These are phyloP conservation scores for Acrobeloides nanus DNA, from an alignment of 2,888 invertebrate species.

Conservation along the genomic window DNA sequence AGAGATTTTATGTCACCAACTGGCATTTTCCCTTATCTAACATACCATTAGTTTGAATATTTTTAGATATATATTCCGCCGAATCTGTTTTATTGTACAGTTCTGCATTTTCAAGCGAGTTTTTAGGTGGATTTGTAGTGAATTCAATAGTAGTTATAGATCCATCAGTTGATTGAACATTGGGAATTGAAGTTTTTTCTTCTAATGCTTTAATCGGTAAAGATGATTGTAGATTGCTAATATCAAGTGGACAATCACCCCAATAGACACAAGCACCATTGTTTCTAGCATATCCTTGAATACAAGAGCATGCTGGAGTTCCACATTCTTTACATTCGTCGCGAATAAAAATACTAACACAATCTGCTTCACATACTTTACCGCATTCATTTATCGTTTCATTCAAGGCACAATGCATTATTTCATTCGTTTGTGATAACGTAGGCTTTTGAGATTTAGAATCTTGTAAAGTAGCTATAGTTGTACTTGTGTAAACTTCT, in stretches of 20 bases:
- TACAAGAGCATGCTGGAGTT: conserved; percentile 40
- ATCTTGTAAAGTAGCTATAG: neutral
- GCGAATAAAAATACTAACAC: conserved; percentile 46
- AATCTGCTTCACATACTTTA: conserved; percentile 48
- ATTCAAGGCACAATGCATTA: conserved; percentile 36
- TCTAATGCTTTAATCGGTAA: no score
- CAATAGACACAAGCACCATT: conserved; percentile 46
- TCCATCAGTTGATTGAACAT: no score
- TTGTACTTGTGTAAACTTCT: conserved; percentile 1
- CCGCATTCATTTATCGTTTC: conserved; percentile 53
- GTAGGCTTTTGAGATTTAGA: neutral
- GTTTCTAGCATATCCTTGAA: conserved; percentile 46
- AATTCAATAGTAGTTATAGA: no score
- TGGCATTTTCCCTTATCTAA: no score
- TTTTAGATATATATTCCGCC: no score
- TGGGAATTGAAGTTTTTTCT: no score
- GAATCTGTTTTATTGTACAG: no score
- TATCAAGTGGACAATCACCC: conserved; percentile 44
- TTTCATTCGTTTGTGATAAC: conserved; percentile 7
- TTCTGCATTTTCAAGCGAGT: no score
- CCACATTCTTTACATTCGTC: conserved; percentile 45
- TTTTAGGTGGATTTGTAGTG: no score
- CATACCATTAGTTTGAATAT: no score
- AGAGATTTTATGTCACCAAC: no score
- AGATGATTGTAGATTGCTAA: no score